Evolutionary conservation across 2,113 vertebrate species (phyloP).

Genomic region (Melanerpes aurifrons): DNA sequence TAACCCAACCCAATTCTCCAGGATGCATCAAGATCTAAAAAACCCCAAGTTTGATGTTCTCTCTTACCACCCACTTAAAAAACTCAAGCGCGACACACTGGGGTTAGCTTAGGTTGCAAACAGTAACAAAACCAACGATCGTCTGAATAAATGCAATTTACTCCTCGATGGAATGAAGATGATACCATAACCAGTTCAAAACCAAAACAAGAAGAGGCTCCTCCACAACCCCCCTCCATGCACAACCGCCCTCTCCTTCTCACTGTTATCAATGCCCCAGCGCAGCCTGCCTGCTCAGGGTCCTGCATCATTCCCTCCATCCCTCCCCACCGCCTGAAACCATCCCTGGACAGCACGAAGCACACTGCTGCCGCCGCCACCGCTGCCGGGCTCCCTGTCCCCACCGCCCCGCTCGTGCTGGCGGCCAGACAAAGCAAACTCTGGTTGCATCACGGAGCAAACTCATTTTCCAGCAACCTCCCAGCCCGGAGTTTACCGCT

Average conservation of each 20-base stretch:
- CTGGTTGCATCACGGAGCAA: slow-evolving; percentile 73
- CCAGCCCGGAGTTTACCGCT: slow-evolving; percentile 68
- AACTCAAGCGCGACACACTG: not conserved
- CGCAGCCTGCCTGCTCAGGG: not conserved
- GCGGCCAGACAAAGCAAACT: slow-evolving; percentile 78
- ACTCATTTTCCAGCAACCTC: slow-evolving; percentile 70
- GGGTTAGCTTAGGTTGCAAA: slow-evolving; percentile 48
- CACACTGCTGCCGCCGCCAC: too few species aligned
- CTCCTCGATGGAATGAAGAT: not conserved
- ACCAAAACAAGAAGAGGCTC: not conserved
- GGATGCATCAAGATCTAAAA: slow-evolving; percentile 46
- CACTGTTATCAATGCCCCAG: not conserved
- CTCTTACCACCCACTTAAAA: slow-evolving; percentile 43
- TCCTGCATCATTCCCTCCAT: not conserved
- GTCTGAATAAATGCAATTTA: not conserved
- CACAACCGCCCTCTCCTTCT: not conserved
- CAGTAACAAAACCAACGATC: not conserved
- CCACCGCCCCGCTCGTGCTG: slow-evolving; percentile 46
- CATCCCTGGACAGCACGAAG: not conserved
- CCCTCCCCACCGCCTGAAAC: not conserved
- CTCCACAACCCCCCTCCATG: not conserved
- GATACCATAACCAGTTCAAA: not conserved
- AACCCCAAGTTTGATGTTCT: slow-evolving; percentile 22
- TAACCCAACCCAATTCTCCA: slow-evolving; percentile 46
- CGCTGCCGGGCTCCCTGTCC: not conserved